Base-by-base conservation (phyloP, 35 echinoderm and acorn worm genomes). In the Holothuria glaberrima region DNA sequence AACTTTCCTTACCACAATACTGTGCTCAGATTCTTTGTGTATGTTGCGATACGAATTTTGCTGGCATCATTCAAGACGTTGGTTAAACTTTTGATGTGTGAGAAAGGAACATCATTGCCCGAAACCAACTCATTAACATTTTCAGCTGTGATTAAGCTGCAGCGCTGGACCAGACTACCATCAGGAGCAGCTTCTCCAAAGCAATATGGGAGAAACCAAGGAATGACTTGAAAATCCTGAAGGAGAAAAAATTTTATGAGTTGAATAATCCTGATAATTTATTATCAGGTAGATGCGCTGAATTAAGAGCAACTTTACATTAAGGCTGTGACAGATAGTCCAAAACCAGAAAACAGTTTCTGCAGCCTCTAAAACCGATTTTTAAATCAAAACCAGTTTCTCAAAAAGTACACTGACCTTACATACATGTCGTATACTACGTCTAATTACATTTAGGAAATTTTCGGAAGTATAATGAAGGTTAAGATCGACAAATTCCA, bases 181-280 rank as follows among this genome's bases (percentile, higher is more conserved):
- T 86, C 83, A 13, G 95, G 95, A 21, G 95, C 95, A 32, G 90
- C 30, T 32, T 66, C 87, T 58, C 93, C 95, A 90, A 92, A 98
- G 67, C 95, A 98, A 72, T 92, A 70, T 28, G 92, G 80, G 13
- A 98, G 82, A 65, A 98, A 98, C 95, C 95, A 98, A n/a, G 90
- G 90, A 18, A 90, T 38, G 9, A 62, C 58, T 18, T 81, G 58
- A 58, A 98, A 98, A 72, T 98, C 95, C 95, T 98, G 44, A 12
- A 85, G 19, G 0, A 59, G 0, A 50, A 82, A 48, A 44, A 36
- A 78, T 46, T 69, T 4, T 17, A 10, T 77, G 2, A 34, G 21
- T 34, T 45, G 13, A 69, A 69, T 12, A 33, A 25, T 29, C 7
- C 7, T 66, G 63, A 66, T 7, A 29, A 66, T 66, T 66, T 19